Base-by-base conservation (phyloP, 2,113 vertebrate genomes). In the Archilochus colubris region DNA sequence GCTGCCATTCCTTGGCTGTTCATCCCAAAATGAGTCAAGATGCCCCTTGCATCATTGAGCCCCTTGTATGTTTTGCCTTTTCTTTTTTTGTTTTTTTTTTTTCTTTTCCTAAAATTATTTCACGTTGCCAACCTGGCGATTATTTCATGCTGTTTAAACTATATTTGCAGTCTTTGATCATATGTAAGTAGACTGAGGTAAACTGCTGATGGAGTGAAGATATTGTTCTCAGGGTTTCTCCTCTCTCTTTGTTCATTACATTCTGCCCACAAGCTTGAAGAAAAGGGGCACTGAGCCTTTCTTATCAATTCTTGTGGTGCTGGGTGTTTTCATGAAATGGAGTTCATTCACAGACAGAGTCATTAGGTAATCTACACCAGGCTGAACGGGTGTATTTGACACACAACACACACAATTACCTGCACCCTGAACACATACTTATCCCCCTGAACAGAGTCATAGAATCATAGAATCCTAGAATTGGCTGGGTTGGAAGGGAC, bases 101-200 rank as follows among this genome's bases (percentile, higher is more conserved):
- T 54, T 22, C 6, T 6, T 12, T 7, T 24, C 23, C 30, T 86
- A 63, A 95, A 97, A 97, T 97, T 96, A 97, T 97, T 97, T 96
- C 92, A 72, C 75, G 2, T 97, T 91, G 94, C 95, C 97, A 97
- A 98, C 96, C 97, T 84, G 72, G 96, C 11, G 89, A 98, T 98
- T 98, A 98, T 96, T 97, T 97, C 98, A 97, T 93, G 97, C 97
- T 98, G 98, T 94, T 98, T 97, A 98, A 97, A 97, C 97, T 96
- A 51, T 97, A 97, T 98, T 98, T 97, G 95, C 84, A 88, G 95
- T 96, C 97, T 98, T 98, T 98, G 97, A 98, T 98, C 97, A 91
- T 91, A 96, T 85, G 86, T 97, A 98, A 98, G 97, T 93, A 97
- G 97, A 95, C 94, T 94, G 95, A 94, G 94, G 97, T 95, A 96